Evolutionary conservation across 2,113 vertebrate species (phyloP), one percentile per base, ranked within the genome.

Genomic region (Amblyopsis rosae): DNA sequence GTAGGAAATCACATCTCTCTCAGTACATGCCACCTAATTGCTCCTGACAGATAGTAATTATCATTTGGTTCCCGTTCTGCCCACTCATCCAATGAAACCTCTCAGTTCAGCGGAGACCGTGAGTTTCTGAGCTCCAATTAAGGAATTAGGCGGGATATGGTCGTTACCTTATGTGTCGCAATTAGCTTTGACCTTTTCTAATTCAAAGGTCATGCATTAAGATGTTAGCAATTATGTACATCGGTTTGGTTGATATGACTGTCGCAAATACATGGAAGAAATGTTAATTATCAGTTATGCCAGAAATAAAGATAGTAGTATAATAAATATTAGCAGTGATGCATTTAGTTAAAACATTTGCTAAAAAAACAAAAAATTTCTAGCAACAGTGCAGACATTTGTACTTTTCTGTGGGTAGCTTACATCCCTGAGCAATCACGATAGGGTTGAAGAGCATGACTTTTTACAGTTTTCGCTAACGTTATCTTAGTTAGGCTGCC

Each of bases 1-100:
- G 51, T 3, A 58, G 60, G 50, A 83, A 79, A 76, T 80, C 70
- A 48, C 80, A 80, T 69, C 85, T 86, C 80, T 86, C 80, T 80
- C 76, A 69, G 80, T 80, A 75, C 81, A 70, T 77, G 57, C 47
- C 78, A 78, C 73, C 81, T 90, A 91, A 91, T 90, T 88, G 85
- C 83, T 87, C 78, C 72, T 86, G 89, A 90, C 87, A 86, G 88
- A 87, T 73, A 85, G 89, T 89, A 90, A 91, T 90, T 87, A 90
- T 86, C 87, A 82, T 86, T 68, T 68, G 77, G 67, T 79, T 88
- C 90, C 87, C 81, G 82, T 87, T 88, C 84, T 75, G 76, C 81
- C 78, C 75, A 82, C 78, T 89, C 83, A 81, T 75, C 83, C 87
- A 83, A 86, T 79, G 78, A 79, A 76, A 76, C 60, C 8, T 47